Conservation (phyloP, 2,888 invertebrate species). For the Nephrotoma guestfalica region DNA sequence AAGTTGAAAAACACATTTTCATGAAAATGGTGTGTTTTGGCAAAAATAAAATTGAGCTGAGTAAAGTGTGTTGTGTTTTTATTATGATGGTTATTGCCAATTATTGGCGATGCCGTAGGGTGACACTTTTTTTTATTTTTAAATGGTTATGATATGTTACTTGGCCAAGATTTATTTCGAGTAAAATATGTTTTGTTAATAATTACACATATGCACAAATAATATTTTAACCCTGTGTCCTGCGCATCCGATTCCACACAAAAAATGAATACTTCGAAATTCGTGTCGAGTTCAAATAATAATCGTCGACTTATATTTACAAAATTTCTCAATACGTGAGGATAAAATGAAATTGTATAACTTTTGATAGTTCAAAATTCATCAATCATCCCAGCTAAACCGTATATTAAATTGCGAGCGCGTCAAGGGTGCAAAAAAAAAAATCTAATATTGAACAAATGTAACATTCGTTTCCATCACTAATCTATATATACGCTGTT, state of each 20-base stretch:
- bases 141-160: not conserved
- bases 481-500: not conserved
- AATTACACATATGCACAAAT: not conserved
- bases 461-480: not conserved
- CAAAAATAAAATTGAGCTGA: not conserved
- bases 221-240: not conserved
- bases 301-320: not conserved
- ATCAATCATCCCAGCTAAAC: not conserved
- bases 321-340: not conserved
- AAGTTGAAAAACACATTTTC: not conserved
- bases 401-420: not conserved
- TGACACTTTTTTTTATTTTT: not conserved
- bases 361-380: not conserved
- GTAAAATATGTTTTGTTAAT: not conserved
- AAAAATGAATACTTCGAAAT: not conserved
- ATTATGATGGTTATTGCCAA: not conserved
- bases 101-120: not conserved
- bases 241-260: not conserved
- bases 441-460: not conserved
- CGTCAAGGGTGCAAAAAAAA: not conserved
- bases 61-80: not conserved
- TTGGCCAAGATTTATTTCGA: not conserved
- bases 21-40: not conserved
- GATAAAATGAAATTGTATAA: not conserved
- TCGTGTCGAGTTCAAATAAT: not conserved